A percentile compares a stretch with the other conserved stretches of the same genome.
Evolutionary conservation across 2,888 invertebrate species (phyloP).

Genomic region (Rugalucina vietnamica): DNA sequence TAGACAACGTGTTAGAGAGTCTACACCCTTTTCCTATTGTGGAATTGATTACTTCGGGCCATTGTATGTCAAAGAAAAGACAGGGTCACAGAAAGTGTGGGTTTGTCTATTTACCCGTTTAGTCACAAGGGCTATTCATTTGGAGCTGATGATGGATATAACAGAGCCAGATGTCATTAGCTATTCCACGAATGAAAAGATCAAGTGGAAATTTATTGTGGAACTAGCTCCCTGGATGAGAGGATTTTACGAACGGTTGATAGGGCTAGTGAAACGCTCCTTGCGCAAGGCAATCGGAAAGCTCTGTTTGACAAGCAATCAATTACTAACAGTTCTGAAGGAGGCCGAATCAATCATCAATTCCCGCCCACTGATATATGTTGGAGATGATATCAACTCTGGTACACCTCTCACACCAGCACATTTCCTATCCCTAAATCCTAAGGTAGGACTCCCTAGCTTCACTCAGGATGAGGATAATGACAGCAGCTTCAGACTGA

Average conservation of each 20-base stretch:
- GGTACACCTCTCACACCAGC: background rate
- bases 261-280: conserved; percentile 18
- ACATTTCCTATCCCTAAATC: conserved; percentile 13
- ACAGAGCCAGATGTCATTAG: background rate
- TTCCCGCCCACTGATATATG: conserved; percentile 13
- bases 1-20: background rate
- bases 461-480: background rate
- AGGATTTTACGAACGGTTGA: conserved; percentile 1
- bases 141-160: background rate
- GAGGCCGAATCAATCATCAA: too few species aligned
- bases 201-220: background rate
- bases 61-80: background rate
- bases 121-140: conserved; percentile 5
- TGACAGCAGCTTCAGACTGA: background rate
- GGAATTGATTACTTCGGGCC: background rate
- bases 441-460: background rate
- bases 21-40: background rate
- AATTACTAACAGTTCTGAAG: conserved; percentile 13
- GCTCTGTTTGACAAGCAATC: too few species aligned
- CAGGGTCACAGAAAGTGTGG: background rate
- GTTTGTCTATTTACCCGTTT: conserved; percentile 20
- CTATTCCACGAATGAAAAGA: background rate
- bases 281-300: conserved; percentile 1
- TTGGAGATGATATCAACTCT: conserved; percentile 13
- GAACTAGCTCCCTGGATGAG: conserved; percentile 24